Evolutionary conservation across 2,888 invertebrate species (phyloP), one percentile per base, ranked within the genome.

Genomic region (Patella caerulea): DNA sequence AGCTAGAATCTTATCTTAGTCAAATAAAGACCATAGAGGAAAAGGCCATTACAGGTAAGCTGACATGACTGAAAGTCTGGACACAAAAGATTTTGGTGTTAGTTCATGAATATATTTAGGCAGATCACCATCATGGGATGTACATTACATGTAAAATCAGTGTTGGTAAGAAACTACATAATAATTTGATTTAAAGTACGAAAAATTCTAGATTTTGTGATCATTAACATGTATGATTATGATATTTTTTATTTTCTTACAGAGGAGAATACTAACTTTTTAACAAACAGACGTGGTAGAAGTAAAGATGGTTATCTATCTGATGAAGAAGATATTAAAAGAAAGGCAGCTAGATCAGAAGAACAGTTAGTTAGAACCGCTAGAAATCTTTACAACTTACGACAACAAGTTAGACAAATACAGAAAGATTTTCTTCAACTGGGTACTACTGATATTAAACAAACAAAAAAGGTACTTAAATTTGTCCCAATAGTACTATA

Each of bases 351-450:
- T 3, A 72, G 89, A 59, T 79, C 83, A 19, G 89, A 88, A 69
- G 89, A 90, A 77, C 86, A 86, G 34, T 84, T 86, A 3, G 84
- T 86, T 9, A 82, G 90, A 15, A 84, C 87, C 7, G 79, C 87
- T 4, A 79, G 90, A 34, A 89, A 85, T 72, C 76, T 89, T 15
- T 90, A 90, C 78, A 83, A 84, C 76, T 84, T 90, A 15, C 81
- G 85, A 53, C 90, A 89, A 76, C 89, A 90, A 80, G 88, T 89
- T 17, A 78, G 85, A 59, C 86, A 87, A 15, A 79, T 90, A 24
- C 88, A 90, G 78, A 82, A 85, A 19, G 88, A 89, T 45, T 77
- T 86, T 9, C 82, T 81, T 2, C 80, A 85, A 54, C 19, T 80
- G 2, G 84, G 81, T 11, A 71, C 82, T 7, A 78, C 74, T 45